phyloP scores from a whole-genome alignment of 2,113 vertebrate species.

The Fregata magnificens region DNA sequence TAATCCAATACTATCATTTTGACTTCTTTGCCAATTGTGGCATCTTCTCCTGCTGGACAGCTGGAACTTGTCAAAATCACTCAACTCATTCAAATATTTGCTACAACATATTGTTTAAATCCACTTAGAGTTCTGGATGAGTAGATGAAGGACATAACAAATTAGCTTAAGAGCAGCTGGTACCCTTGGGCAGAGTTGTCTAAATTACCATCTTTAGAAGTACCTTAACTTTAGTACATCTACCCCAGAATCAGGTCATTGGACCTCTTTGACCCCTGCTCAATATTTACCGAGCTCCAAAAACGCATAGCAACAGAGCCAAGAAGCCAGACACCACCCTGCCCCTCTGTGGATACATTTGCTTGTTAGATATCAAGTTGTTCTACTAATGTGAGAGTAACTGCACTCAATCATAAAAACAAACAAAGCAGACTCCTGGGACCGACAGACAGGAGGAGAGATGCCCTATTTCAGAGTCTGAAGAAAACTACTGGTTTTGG shows the following conservation, averaged over 20 bases:
- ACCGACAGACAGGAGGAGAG: not conserved
- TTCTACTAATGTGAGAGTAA: not conserved
- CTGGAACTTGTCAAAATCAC: slow-evolving; percentile 7
- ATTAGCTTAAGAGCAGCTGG: not conserved
- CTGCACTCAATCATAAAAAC: not conserved
- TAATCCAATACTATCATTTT: not conserved
- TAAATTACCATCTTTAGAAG: not conserved
- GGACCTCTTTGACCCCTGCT: not conserved
- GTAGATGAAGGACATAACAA: not conserved
- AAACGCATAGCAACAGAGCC: not conserved
- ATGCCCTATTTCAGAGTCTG: not conserved
- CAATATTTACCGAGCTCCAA: not conserved
- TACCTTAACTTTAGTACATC: not conserved
- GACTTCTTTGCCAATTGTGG: not conserved
- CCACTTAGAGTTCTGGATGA: not conserved
- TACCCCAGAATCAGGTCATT: not conserved
- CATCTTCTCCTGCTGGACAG: not conserved
- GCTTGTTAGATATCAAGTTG: not conserved
- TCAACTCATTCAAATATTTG: not conserved
- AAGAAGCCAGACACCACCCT: not conserved
- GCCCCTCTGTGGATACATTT: not conserved
- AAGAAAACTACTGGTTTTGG: not conserved
- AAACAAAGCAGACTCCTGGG: not conserved
- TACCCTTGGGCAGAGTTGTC: not conserved
- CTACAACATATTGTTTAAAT: not conserved